These are phyloP conservation scores for Anguilla obscura DNA, from an alignment of 2,797 vertebrate species.

Conservation along the genomic window DNA sequence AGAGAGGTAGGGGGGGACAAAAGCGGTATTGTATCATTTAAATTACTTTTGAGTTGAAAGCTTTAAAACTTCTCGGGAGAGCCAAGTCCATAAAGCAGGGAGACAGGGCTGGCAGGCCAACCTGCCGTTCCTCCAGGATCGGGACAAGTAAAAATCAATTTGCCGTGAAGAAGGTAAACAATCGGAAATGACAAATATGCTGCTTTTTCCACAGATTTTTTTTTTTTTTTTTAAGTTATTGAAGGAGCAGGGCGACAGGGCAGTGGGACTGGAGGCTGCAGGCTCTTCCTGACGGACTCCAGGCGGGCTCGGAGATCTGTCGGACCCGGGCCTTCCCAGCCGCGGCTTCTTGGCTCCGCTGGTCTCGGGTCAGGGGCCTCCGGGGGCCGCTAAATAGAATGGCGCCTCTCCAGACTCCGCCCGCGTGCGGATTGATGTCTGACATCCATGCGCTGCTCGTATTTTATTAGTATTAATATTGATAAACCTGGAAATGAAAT, in stretches of 20 bases:
- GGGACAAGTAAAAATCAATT: conserved; percentile 83
- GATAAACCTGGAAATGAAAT: neutral
- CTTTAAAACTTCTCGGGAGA: conserved; percentile 77
- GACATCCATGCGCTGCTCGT: neutral
- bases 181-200: conserved; percentile 80
- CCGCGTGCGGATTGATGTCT: neutral
- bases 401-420: neutral
- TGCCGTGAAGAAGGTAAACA: conserved; percentile 81
- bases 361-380: neutral
- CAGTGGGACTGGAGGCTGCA: conserved; percentile 55
- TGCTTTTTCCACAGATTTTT: conserved; percentile 63
- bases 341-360: conserved; percentile 22
- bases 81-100: conserved; percentile 73
- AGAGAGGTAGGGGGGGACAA: conserved; percentile 76
- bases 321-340: conserved; percentile 38
- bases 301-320: conserved; percentile 41
- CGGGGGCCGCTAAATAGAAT: neutral
- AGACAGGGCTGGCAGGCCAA: conserved; percentile 54
- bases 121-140: conserved; percentile 75
- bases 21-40: conserved; percentile 78
- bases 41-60: conserved; percentile 77
- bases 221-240: conserved; percentile 63
- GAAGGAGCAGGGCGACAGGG: conserved; percentile 66
- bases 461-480: conserved; percentile 14
- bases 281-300: conserved; percentile 62